These are phyloP conservation scores for Rhinatrema bivittatum DNA, from an alignment of 2,797 vertebrate species.

Conservation along the genomic window DNA sequence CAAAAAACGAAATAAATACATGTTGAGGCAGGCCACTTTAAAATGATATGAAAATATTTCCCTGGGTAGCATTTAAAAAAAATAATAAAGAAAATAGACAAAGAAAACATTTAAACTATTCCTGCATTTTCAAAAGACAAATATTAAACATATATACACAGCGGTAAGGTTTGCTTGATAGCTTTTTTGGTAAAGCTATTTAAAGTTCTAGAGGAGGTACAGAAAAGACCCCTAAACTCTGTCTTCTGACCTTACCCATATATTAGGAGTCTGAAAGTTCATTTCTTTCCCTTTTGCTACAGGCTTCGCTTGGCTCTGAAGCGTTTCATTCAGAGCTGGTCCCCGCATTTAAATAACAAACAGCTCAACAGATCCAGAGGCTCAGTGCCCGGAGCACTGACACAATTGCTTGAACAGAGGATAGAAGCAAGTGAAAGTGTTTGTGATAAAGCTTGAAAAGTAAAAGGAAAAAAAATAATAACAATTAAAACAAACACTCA, in stretches of 20 bases:
- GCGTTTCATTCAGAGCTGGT: conserved; percentile 59
- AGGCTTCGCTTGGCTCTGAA: too few species aligned
- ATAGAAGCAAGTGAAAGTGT: conserved; percentile 50
- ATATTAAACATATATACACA: conserved; percentile 81
- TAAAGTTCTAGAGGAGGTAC: conserved; percentile 40
- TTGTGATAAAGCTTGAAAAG: conserved; percentile 43
- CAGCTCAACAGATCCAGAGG: conserved; percentile 26
- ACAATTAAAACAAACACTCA: too few species aligned
- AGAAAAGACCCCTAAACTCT: conserved; percentile 36
- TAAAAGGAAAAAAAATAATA: conserved; percentile 33
- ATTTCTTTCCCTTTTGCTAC: conserved; percentile 57
- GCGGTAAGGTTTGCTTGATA: conserved; percentile 71
- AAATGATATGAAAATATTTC: conserved; percentile 73
- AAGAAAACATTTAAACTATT: conserved; percentile 71
- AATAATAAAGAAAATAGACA: conserved; percentile 60
- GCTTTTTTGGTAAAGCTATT: conserved; percentile 53
- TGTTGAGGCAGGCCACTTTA: conserved; percentile 69
- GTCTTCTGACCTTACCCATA: conserved; percentile 57
- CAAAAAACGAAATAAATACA: conserved; percentile 76
- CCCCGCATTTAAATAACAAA: conserved; percentile 49
- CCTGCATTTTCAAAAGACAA: conserved; percentile 77
- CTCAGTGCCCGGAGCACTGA: conserved; percentile 33
- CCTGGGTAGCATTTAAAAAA: conserved; percentile 80
- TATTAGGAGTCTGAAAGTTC: conserved; percentile 62
- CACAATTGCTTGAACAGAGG: conserved; percentile 42